Percentiles rank a stretch among this genome's conserved stretches.
Evolutionary conservation across 1,140 invertebrate genomes (phyloP).

Genomic region (Drosophila suzukii): DNA sequence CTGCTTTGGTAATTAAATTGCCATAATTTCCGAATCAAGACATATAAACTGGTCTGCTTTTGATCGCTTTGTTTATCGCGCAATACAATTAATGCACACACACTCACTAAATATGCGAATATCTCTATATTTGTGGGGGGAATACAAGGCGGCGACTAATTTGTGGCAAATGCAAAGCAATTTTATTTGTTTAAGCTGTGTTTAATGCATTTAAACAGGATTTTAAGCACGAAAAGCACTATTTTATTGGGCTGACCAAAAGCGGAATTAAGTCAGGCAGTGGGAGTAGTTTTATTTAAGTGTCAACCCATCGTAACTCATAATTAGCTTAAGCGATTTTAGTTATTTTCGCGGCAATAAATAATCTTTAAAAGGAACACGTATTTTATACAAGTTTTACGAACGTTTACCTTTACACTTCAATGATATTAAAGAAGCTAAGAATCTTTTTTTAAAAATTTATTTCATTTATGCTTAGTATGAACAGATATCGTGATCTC

Average conservation of each 20-base stretch:
- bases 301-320: neutral
- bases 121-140: slow-evolving; percentile 2
- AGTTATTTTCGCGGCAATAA: neutral
- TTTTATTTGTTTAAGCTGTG: slow-evolving; percentile 33
- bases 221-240: slow-evolving; percentile 22
- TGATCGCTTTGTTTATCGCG: slow-evolving; percentile 59
- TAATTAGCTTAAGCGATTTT: neutral
- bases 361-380: neutral
- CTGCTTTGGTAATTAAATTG: slow-evolving; percentile 74
- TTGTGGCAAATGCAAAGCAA: slow-evolving; percentile 52
- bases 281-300: slow-evolving; percentile 11
- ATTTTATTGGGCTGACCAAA: slow-evolving; percentile 30
- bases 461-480: neutral
- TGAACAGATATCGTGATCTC: neutral
- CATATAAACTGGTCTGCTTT: slow-evolving; percentile 65
- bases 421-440: too few relatives aligned
- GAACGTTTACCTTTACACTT: too few relatives aligned
- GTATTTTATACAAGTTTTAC: neutral
- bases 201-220: slow-evolving; percentile 41
- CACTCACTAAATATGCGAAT: slow-evolving; percentile 1
- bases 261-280: slow-evolving; percentile 5
- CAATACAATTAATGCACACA: slow-evolving; percentile 52
- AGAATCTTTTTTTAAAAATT: too few relatives aligned
- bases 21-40: slow-evolving; percentile 60
- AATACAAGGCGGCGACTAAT: slow-evolving; percentile 20